phyloP scores from a whole-genome alignment of 2,113 vertebrate genomes.

The Caranx ignobilis region DNA sequence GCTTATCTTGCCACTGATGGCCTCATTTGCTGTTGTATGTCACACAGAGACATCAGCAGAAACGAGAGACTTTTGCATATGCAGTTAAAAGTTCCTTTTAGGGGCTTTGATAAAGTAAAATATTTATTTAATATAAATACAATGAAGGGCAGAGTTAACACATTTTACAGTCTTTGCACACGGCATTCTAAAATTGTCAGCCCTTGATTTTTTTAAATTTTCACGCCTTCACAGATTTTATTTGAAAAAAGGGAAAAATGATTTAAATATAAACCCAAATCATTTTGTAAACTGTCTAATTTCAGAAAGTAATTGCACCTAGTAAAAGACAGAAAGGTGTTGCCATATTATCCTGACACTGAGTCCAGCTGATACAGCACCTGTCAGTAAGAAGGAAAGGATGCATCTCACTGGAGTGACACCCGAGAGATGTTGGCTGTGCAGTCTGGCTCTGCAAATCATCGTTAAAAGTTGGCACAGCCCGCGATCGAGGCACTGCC shows the following conservation, averaged over 20 bases:
- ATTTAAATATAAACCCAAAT: no score
- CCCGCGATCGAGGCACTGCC: slow-evolving; percentile 25
- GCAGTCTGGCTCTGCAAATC: slow-evolving; percentile 63
- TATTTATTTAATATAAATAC: no score
- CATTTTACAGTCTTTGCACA: no score
- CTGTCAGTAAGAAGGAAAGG: slow-evolving; percentile 46
- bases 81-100: no score
- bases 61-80: no score
- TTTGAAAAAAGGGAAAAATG: background rate
- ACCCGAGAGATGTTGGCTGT: slow-evolving; percentile 58
- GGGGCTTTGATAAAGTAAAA: no score
- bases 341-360: background rate
- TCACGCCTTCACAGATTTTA: background rate
- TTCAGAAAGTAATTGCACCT: background rate
- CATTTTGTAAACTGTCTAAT: no score
- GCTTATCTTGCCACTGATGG: no score
- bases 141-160: no score
- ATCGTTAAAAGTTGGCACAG: slow-evolving; percentile 61
- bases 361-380: slow-evolving; percentile 54
- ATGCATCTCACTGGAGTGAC: slow-evolving; percentile 51
- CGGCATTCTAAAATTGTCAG: no score
- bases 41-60: no score
- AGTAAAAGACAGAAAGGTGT: background rate
- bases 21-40: no score
- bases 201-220: background rate